phyloP scores from a whole-genome alignment of 2,113 vertebrate species.

The Atrichornis clamosus region DNA sequence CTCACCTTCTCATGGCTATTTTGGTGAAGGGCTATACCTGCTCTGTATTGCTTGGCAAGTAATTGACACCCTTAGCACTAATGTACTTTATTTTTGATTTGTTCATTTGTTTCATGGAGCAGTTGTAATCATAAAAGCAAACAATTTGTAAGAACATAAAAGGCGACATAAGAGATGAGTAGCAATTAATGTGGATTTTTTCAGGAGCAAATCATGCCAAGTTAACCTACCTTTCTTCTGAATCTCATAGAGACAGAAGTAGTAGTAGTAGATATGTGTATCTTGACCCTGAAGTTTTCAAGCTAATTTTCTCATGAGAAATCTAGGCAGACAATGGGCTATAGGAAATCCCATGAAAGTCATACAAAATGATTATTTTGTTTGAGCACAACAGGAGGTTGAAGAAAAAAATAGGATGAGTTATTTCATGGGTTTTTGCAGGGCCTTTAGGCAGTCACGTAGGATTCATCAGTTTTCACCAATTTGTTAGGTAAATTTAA shows the following conservation, averaged over 20 bases:
- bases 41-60: not conserved
- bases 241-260: not conserved
- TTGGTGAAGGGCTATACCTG: not conserved
- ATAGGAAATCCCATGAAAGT: not conserved
- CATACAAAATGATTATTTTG: not conserved
- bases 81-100: not conserved
- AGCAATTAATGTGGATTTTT: not conserved
- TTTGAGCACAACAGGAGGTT: not conserved
- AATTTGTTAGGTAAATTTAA: not conserved
- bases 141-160: not conserved
- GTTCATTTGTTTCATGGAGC: not conserved
- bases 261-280: not conserved
- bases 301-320: not conserved
- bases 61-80: not conserved
- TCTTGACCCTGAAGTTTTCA: not conserved
- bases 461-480: not conserved
- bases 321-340: not conserved
- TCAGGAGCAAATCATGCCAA: not conserved
- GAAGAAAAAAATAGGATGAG: not conserved
- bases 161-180: not conserved
- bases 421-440: not conserved
- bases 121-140: not conserved
- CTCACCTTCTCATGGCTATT: accelerated
- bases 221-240: not conserved
- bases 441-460: not conserved